A percentile compares a stretch with the other conserved stretches of the same genome.
These are phyloP conservation scores for Himantopus leucocephalus DNA, from an alignment of 2,113 vertebrate species.

Conservation along the genomic window DNA sequence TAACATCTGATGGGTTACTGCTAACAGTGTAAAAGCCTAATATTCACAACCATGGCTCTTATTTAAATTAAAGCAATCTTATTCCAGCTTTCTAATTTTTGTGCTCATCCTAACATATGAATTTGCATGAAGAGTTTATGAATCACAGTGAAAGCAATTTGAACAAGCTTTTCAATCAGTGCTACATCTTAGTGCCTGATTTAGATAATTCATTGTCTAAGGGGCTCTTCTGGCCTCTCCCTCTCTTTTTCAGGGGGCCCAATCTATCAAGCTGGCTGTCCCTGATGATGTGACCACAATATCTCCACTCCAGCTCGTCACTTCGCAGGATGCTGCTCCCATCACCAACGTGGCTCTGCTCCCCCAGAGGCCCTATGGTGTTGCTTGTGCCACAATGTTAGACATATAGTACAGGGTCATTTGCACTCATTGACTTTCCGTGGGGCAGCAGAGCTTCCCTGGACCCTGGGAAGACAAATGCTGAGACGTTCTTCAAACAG, in stretches of 20 bases:
- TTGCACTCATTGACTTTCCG: background rate
- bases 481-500: background rate
- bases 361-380: rapidly evolving
- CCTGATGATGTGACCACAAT: background rate
- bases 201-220: constrained; percentile 69
- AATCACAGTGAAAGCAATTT: constrained; percentile 76
- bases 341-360: rapidly evolving
- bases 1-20: constrained; percentile 76
- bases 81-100: constrained; percentile 76
- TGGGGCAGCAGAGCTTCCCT: background rate
- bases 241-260: background rate
- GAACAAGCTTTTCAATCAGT: constrained; percentile 77
- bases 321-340: background rate
- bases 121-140: constrained; percentile 78
- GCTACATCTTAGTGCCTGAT: constrained; percentile 69
- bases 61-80: constrained; percentile 81
- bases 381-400: background rate
- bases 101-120: constrained; percentile 71
- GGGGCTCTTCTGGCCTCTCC: constrained; percentile 37
- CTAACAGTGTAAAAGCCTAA: constrained; percentile 73
- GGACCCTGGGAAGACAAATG: background rate
- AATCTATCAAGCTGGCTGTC: background rate
- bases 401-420: rapidly evolving
- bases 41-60: constrained; percentile 77
- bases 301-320: background rate